Conservation (phyloP, 2,888 invertebrate species). For the Drosophila rellima region DNA sequence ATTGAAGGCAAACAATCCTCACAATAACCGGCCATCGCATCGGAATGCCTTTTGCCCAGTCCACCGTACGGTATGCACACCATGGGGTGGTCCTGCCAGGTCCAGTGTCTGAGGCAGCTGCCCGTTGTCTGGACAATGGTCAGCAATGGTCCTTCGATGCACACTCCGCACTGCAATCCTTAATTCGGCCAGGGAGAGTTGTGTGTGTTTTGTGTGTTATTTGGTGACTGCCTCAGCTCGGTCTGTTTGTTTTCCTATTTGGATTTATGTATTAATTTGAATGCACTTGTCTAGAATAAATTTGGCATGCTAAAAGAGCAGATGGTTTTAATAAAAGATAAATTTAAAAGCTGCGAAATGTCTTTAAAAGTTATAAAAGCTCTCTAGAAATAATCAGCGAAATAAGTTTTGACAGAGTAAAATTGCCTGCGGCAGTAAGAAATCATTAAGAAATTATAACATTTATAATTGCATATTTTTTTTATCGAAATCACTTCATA, state of each 20-base stretch:
- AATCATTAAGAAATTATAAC: too few relatives aligned
- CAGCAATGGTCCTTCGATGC: slow-evolving; percentile 16
- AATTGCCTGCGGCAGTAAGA: too few relatives aligned
- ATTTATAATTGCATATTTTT: too few relatives aligned
- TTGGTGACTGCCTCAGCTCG: slow-evolving; percentile 15
- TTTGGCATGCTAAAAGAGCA: not conserved
- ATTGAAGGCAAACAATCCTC: slow-evolving; percentile 82
- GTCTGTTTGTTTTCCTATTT: slow-evolving; percentile 57
- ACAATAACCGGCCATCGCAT: slow-evolving; percentile 37
- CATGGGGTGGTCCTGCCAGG: slow-evolving; percentile 36
- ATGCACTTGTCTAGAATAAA: slow-evolving; percentile 32
- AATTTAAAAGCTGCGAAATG: too few relatives aligned
- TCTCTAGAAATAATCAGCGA: not conserved
- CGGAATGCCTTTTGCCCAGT: slow-evolving; percentile 31
- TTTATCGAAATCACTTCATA: too few relatives aligned
- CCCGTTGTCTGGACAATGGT: slow-evolving; percentile 48
- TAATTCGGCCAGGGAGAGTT: not conserved
- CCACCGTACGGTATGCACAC: not conserved
- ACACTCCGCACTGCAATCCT: slow-evolving; percentile 32
- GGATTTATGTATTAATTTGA: slow-evolving; percentile 72
- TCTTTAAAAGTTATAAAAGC: too few relatives aligned
- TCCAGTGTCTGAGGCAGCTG: slow-evolving; percentile 50
- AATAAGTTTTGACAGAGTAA: not conserved
- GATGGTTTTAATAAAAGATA: too few relatives aligned
- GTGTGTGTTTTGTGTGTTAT: slow-evolving; percentile 11